Conservation (phyloP, 2,888 invertebrate genomes). For the Leucophenga montana region DNA sequence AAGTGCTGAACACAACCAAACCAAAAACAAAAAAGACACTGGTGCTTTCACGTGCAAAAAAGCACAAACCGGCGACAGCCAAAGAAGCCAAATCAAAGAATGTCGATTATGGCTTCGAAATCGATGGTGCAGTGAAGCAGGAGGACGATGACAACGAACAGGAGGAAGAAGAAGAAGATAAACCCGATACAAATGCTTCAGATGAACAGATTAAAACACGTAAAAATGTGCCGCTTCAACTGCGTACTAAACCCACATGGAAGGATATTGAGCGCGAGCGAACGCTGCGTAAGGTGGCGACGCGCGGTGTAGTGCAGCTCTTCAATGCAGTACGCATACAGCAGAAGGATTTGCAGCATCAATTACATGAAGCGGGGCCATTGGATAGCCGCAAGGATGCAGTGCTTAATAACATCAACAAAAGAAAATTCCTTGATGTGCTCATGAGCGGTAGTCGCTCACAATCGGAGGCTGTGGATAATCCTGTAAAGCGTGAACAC, state of each 20-base stretch:
- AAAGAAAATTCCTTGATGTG: constrained; percentile 84
- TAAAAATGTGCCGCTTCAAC: constrained; percentile 75
- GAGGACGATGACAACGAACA: constrained; percentile 54
- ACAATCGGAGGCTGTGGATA: constrained; percentile 75
- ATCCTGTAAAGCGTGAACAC: constrained; percentile 74
- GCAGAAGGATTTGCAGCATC: constrained; percentile 83
- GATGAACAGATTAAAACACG: constrained; percentile 55
- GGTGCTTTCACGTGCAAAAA: constrained; percentile 87
- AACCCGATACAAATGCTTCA: constrained; percentile 61
- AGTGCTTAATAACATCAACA: constrained; percentile 81
- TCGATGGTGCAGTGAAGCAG: constrained; percentile 76
- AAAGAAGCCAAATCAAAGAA: constrained; percentile 71
- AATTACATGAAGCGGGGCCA: constrained; percentile 82
- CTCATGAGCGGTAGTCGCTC: constrained; percentile 80
- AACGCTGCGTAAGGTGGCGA: constrained; percentile 86
- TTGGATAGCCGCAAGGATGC: constrained; percentile 86
- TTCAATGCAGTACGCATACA: constrained; percentile 93
- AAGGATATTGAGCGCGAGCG: constrained; percentile 85
- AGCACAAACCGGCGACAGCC: constrained; percentile 75
- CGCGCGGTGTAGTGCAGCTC: constrained; percentile 92
- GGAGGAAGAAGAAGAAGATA: constrained; percentile 69
- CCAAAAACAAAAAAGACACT: constrained; percentile 83
- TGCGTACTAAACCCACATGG: constrained; percentile 82
- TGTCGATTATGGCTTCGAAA: constrained; percentile 78
- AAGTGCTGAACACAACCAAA: constrained; percentile 83